Base-by-base conservation (phyloP, 2,797 vertebrate genomes). In the Esox lucius region DNA sequence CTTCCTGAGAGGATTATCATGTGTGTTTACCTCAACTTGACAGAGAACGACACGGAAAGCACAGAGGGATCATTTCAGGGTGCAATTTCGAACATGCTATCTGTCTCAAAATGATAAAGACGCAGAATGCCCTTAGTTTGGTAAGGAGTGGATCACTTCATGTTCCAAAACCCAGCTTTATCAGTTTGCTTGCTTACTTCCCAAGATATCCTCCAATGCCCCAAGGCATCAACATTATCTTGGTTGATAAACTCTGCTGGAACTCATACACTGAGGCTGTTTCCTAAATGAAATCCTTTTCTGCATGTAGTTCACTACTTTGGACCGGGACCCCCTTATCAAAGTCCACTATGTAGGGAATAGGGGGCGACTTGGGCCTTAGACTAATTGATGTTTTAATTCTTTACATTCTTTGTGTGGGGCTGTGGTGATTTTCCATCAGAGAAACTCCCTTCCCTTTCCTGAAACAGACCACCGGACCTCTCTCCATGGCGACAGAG, bases 131-230 rank as follows among this genome's bases (percentile, higher is more conserved):
- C 2, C 53, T 22, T 13, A 56, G 5, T 6, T 69, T 31, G 19
- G 65, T 86, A 85, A 84, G 75, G 81, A 46, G 12, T 46, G 12
- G 42, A 11, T 46, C 42, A 1, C 42, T 46, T 71, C 78, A 73
- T 87, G 87, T 90, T 89, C 76, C 85, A 79, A 88, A 91, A 90
- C 86, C 90, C 73, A 9, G 70, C 76, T 82, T 90, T 89, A 92
- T 92, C 89, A 81, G 75, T 15, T 13, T 1, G 66, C 2, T 62
- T 75, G 48, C 82, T 87, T 83, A 87, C 83, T 81, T 87, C 84
- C 73, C 81, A 84, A 86, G 83, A 88, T 84, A 82, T 90, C 84
- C 79, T 77, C 68, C 74, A 3, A 33, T 77, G 66, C 75, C 81
- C 74, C 15, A 35, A 82, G 61, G 80, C 78, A 48, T 31, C 51